Percentiles rank a stretch among this genome's conserved stretches.
These are phyloP conservation scores for Eubasilissa regina DNA, from an alignment of 1,140 invertebrate genomes.

Conservation along the genomic window DNA sequence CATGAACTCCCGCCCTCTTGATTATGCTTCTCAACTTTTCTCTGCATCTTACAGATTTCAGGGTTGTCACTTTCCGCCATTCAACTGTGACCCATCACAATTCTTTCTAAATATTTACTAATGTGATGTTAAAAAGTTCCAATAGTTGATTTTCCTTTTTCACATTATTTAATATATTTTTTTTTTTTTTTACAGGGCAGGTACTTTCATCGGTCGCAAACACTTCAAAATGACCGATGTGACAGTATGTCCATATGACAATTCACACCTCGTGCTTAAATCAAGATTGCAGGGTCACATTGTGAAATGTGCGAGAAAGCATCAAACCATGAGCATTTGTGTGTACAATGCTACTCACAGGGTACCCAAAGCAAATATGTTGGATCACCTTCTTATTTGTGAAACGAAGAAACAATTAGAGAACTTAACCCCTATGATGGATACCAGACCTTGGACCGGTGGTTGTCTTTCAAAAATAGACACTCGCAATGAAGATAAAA, in stretches of 20 bases:
- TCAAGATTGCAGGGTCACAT: background rate
- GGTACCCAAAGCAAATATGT: constrained; percentile 8
- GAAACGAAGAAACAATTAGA: constrained; percentile 1
- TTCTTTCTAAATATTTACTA: too few relatives aligned
- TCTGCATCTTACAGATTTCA: too few relatives aligned
- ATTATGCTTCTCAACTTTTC: too few relatives aligned
- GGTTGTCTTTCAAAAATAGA: background rate
- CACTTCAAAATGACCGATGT: constrained; percentile 3
- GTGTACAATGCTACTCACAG: constrained; percentile 31
- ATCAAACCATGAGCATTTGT: constrained; percentile 6
- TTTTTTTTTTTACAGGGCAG: background rate
- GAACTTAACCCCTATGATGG: background rate
- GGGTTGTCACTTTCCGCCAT: too few relatives aligned
- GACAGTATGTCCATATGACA: constrained; percentile 9
- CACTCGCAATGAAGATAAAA: constrained; percentile 1
- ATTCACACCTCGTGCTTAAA: constrained; percentile 8
- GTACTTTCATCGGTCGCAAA: background rate
- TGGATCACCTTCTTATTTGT: background rate
- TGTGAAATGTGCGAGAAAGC: constrained; percentile 16
- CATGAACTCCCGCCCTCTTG: too few relatives aligned
- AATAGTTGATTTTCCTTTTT: too few relatives aligned
- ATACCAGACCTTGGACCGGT: constrained; percentile 9
- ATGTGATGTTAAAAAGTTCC: too few relatives aligned
- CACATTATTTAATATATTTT: background rate
- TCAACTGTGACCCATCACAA: too few relatives aligned